Base-by-base conservation (phyloP, 1,140 invertebrate genomes). In the Dendroctonus ponderosae region DNA sequence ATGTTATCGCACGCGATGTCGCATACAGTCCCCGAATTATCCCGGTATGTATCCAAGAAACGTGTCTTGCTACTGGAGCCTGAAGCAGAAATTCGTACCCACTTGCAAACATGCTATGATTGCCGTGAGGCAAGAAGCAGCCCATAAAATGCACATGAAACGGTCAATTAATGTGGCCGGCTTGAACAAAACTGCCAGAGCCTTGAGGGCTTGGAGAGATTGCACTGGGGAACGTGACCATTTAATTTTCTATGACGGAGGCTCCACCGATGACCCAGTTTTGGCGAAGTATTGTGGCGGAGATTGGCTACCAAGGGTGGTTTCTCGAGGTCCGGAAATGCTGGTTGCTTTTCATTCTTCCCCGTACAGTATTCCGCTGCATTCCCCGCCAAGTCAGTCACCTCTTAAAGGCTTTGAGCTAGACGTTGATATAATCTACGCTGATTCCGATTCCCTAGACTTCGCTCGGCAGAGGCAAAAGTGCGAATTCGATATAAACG, bases 31-130 rank as follows among this genome's bases (percentile, higher is more conserved):
- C 37, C 92, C 93, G n/a, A 94, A 95, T 79, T 95, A 93, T 79
- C 93, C 93, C 0, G 92, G 92, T 11, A 90, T 94, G 82, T 95
- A 95, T 80, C 93, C 92, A 1, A 83, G 91, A 49, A 93, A 95
- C 77, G 90, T 92, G 5, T 91, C 90, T 7, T 94, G 91, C 76
- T 86, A 90, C 73, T 89, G 91, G 81, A 91, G 86, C 14, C 79
- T 93, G 57, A 82, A 90, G 11, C 91, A 94, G 77, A 90, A 91
- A 76, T 87, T 87, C 69, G 88, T 92, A 38, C 91, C 91, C 0
- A 91, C 89, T 6, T 92, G 91, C 78, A 94, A 93, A 77, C 91
- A 92, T 78, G 91, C 91, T 3, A 93, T 94, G 90, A 91, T 94
- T 70, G 87, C 89, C 2, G 88, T 94, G 9, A 81, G 85, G 50